phyloP scores from a whole-genome alignment of 2,113 vertebrate species.

The Zosterops lateralis region DNA sequence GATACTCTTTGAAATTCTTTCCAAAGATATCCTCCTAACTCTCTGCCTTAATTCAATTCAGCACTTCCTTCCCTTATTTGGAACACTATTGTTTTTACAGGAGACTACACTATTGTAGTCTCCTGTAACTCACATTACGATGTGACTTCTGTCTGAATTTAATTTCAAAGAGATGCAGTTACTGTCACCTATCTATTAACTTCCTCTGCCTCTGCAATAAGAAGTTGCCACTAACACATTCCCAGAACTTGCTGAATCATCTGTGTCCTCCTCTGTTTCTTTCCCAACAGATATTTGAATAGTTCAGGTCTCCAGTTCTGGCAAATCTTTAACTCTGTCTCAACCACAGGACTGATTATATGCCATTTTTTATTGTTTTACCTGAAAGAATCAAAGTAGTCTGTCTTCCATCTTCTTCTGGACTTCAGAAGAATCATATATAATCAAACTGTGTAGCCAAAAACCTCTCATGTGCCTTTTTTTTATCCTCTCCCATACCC shows the following conservation, averaged over 20 bases:
- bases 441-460: background rate
- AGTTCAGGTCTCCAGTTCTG: background rate
- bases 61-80: conserved; percentile 40
- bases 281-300: background rate
- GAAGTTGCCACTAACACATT: background rate
- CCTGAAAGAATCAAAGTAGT: background rate
- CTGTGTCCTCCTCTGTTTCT: background rate
- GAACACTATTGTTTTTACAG: conserved; percentile 1
- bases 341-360: background rate
- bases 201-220: conserved; percentile 6
- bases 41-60: background rate
- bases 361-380: background rate
- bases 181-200: background rate
- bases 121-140: background rate
- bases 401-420: background rate
- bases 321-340: background rate
- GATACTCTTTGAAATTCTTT: background rate
- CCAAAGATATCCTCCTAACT: background rate
- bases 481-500: background rate
- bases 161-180: conserved; percentile 17
- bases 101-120: background rate
- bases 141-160: background rate
- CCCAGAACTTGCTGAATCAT: conserved; percentile 11
- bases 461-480: background rate
- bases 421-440: background rate